Evolutionary conservation across 2,888 invertebrate genomes (phyloP).

Genomic region (Latrodectus hesperus): DNA sequence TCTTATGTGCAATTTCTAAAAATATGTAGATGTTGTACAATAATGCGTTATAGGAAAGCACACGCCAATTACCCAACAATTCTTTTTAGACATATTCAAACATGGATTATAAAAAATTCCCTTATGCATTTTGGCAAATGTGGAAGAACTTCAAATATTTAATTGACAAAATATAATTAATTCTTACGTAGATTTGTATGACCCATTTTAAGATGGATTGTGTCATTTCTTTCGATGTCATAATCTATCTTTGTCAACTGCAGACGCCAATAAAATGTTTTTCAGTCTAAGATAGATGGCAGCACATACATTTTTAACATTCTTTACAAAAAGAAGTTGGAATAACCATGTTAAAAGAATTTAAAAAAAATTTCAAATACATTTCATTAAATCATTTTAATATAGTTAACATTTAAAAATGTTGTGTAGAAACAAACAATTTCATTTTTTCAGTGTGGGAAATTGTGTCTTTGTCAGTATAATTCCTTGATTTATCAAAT

Average conservation of each 20-base stretch:
- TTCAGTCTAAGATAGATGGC: conserved; percentile 31
- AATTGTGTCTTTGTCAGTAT: not conserved
- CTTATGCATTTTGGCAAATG: too few relatives aligned
- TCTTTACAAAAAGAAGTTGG: not conserved
- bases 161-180: too few relatives aligned
- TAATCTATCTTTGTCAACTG: conserved; percentile 43
- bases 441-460: not conserved
- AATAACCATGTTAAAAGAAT: not conserved
- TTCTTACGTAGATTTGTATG: too few relatives aligned
- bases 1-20: too few relatives aligned
- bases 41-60: too few relatives aligned
- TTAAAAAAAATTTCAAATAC: not conserved
- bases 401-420: not conserved
- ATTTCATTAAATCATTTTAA: not conserved
- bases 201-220: too few relatives aligned
- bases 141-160: too few relatives aligned
- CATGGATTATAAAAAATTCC: too few relatives aligned
- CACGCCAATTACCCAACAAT: too few relatives aligned
- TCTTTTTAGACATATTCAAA: too few relatives aligned
- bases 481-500: too few relatives aligned
- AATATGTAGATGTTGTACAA: too few relatives aligned
- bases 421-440: not conserved
- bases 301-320: conserved; percentile 24
- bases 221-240: not conserved
- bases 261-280: conserved; percentile 24